Base-by-base conservation (phyloP, 2,113 vertebrate genomes). In the Axis porcinus region DNA sequence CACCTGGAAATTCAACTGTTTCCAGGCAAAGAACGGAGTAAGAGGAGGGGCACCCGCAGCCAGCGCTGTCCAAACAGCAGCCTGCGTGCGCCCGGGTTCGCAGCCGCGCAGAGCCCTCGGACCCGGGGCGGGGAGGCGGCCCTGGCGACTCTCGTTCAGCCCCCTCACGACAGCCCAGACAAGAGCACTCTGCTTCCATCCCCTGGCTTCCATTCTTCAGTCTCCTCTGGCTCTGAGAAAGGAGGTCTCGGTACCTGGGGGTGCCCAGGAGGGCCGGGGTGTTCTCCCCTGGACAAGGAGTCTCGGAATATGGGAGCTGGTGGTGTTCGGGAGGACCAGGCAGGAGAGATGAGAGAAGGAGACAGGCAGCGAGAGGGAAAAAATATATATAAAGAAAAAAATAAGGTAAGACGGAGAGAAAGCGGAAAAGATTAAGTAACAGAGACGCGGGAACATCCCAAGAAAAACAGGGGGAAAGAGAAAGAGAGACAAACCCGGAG, bases 1-100 rank as follows among this genome's bases (percentile, higher is more conserved):
- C 74, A 70, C 67, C 50, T 79, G 67, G 54, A 97, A 94, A 97
- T 87, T 40, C 47, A 74, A 83, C 89, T 74, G 91, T 70, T 43
- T 23, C n/a, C 13, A 84, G 45, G 62, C 58, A 83, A 64, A 64
- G 27, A 62, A 85, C 33, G 3, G 67, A 3, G 23, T 40, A 40
- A 40, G 23, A 30, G 52, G 10, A 91, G 86, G n/a, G 23, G 62
- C 54, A 74, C 50, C 25, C 17, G 10, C 79, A 76, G 70, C 57
- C 67, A 85, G 86, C 19, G 1, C 47, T 23, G 21, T 19, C 15
- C 85, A 36, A 88, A 4, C 82, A 30, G 30, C 50, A 96, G 58
- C 50, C 43, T 67, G 36, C 0, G 6, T 23, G 70, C 15, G 30
- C 89, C 47, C 15, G 1, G 47, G 45, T 27, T 60, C n/a, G 30